A percentile compares a stretch with the other conserved stretches of the same genome.
These are phyloP conservation scores for Propithecus deckenii DNA, from an alignment of 2,797 vertebrate genomes.

Conservation along the genomic window DNA sequence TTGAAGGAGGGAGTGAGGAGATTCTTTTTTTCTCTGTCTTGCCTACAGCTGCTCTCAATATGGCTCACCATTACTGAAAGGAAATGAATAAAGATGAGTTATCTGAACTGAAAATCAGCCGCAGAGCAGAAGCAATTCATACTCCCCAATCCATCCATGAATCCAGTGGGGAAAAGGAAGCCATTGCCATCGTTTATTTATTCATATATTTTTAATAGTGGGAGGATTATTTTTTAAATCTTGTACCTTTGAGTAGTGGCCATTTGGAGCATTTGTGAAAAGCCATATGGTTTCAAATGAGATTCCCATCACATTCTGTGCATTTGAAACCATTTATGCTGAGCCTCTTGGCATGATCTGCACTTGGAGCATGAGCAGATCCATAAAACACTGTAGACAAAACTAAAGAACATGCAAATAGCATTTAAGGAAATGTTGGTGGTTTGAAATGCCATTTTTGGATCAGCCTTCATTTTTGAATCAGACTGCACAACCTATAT, in stretches of 20 bases:
- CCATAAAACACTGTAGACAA: neutral
- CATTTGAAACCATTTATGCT: constrained; percentile 36
- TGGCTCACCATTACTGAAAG: constrained; percentile 82
- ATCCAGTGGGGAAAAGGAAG: constrained; percentile 55
- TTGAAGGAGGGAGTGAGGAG: constrained; percentile 47
- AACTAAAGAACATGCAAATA: constrained; percentile 26
- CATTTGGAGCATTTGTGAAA: constrained; percentile 43
- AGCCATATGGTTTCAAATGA: constrained; percentile 62
- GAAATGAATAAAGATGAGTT: constrained; percentile 86
- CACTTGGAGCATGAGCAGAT: constrained; percentile 16
- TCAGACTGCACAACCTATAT: constrained; percentile 8
- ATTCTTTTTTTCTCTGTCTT: constrained; percentile 70
- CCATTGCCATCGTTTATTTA: constrained; percentile 34
- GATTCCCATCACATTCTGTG: constrained; percentile 49
- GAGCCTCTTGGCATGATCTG: neutral
- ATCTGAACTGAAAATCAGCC: constrained; percentile 82
- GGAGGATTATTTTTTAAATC: constrained; percentile 44
- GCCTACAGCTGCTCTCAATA: constrained; percentile 83
- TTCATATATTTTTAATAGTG: constrained; percentile 67
- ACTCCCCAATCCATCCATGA: neutral
- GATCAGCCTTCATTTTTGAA: neutral
- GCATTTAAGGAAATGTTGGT: constrained; percentile 3
- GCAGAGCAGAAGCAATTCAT: constrained; percentile 54
- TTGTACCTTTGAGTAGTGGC: constrained; percentile 50
- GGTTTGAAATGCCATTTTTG: constrained; percentile 53